Evolutionary conservation across 2,113 vertebrate genomes (phyloP), one percentile per base, ranked within the genome.

Genomic region (Notarius lentiginosus): DNA sequence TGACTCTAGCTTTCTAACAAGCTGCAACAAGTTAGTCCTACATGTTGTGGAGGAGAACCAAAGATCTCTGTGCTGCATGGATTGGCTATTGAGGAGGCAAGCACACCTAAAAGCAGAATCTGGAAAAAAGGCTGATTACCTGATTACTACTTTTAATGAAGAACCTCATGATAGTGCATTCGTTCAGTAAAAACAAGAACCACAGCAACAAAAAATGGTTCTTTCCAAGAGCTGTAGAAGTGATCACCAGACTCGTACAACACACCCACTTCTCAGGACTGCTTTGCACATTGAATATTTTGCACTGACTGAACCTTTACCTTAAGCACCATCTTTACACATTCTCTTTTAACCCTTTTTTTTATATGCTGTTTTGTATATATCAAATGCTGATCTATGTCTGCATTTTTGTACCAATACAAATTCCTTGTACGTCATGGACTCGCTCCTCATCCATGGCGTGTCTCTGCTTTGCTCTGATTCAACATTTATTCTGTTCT

Each of bases 171-270:
- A 41, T 41, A 41, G 41, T 11, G 82, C 94, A 90, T 60, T 93
- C 90, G 7, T 82, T 83, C 56, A 93, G 89, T 1, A 92, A 91
- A 41, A 18, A 65, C 5, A 27, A 41, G 30, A 9, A 18, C 66
- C 66, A 30, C 5, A 15, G 7, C 27, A 30, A 27, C 27, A 68
- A 30, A 68, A 15, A 68, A 30, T 6, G 60, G 7, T 63, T 63
- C 24, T 30, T 68, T 30, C 12, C 27, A 30, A 30, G n/a, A 30
- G 65, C n/a, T 68, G 9, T n/a, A 68, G 65, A n/a, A 65, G 65
- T 12, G 15, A 68, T 34, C 14, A 68, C 14, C 66, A 68, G 27
- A 34, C 14, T 7, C 14, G 7, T 68, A 14, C 14, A 34, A 15
- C 66, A 68, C 66, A 34, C 27, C 66, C 14, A 7, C 27, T 68